Percentiles rank a stretch among this genome's conserved stretches.
phyloP scores from a whole-genome alignment of 1,140 invertebrate genomes.

The Drosophila ogumai region DNA sequence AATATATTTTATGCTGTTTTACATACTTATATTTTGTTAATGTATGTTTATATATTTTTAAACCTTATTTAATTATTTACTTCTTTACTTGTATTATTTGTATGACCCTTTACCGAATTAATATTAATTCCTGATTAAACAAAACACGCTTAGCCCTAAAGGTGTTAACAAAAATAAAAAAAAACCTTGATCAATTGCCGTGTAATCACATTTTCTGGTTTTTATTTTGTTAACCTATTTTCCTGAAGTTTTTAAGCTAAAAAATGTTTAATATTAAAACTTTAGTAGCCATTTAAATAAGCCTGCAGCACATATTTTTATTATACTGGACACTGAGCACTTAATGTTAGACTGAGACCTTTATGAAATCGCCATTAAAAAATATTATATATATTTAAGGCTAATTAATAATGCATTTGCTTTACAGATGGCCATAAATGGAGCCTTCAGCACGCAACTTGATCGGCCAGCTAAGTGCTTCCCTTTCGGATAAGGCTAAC shows the following conservation, averaged over 20 bases:
- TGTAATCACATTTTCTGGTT: conserved; percentile 5
- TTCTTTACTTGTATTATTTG: background rate
- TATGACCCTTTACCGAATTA: too few relatives aligned
- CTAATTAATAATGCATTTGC: conserved; percentile 32
- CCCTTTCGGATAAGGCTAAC: conserved; percentile 8
- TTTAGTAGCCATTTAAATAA: background rate
- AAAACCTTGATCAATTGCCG: background rate
- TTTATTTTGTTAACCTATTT: conserved; percentile 1
- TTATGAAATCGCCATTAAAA: background rate
- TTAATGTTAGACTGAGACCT: background rate
- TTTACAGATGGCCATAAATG: conserved; percentile 6
- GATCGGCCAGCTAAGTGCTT: conserved; percentile 14
- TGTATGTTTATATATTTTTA: background rate
- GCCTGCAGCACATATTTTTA: background rate
- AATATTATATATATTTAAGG: conserved; percentile 27
- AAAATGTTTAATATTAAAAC: background rate
- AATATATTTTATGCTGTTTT: background rate
- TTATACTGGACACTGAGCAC: too few relatives aligned
- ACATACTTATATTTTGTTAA: too few relatives aligned
- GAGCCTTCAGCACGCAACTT: conserved; percentile 23
- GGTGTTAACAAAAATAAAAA: conserved; percentile 10
- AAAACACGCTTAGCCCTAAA: background rate
- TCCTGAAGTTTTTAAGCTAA: background rate
- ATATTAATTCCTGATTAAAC: background rate
- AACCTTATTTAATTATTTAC: background rate